phyloP scores from a whole-genome alignment of 2,888 invertebrate genomes.

The Pyralis farinalis region DNA sequence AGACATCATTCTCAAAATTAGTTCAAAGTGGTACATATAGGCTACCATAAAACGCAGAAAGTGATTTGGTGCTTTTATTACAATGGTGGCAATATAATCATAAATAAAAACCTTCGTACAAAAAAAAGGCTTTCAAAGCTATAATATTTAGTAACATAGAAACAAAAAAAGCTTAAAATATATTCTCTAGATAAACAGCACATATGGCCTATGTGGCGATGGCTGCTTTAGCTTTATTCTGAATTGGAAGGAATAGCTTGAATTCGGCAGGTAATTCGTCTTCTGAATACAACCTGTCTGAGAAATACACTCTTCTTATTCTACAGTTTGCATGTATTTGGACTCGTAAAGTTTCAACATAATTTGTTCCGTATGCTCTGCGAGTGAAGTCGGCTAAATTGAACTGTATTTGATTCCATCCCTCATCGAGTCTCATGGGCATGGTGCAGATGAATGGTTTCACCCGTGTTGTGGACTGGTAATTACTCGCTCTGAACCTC shows the following conservation, averaged over 20 bases:
- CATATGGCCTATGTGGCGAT: conserved; percentile 52
- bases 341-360: conserved; percentile 94
- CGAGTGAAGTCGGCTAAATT: conserved; percentile 96
- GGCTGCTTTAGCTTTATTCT: conserved; percentile 84
- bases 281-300: conserved; percentile 95
- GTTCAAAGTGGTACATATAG: too few relatives aligned
- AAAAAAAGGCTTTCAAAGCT: conserved; percentile 10
- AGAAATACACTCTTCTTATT: conserved; percentile 93
- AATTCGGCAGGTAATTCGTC: conserved; percentile 97
- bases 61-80: not conserved
- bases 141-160: conserved; percentile 18
- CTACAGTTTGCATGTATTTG: conserved; percentile 98
- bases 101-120: conserved; percentile 7
- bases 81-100: conserved; percentile 1
- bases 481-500: conserved; percentile 95
- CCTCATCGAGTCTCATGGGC: conserved; percentile 96
- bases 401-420: conserved; percentile 98
- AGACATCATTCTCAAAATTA: too few relatives aligned
- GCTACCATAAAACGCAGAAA: not conserved
- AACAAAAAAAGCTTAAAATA: conserved; percentile 13
- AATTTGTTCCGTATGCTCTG: conserved; percentile 97
- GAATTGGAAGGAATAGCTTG: conserved; percentile 96
- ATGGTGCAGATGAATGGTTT: conserved; percentile 99
- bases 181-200: conserved; percentile 14
- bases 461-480: conserved; percentile 95